Base-by-base conservation (phyloP, 1,140 invertebrate species). In the Zaprionus inermis region DNA sequence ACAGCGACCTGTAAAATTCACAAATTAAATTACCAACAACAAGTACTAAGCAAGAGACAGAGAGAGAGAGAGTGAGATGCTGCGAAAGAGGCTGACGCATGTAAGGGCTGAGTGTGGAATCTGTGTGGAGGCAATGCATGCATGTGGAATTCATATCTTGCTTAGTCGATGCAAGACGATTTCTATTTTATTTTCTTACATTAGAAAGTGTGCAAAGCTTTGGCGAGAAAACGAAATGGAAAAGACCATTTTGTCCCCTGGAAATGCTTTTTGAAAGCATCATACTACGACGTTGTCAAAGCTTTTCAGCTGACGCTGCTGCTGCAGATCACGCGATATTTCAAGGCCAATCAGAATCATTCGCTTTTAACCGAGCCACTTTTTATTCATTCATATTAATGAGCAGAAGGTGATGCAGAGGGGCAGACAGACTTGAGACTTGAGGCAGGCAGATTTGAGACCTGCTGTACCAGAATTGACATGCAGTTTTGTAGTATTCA, bases 371-470 rank as follows among this genome's bases (percentile, higher is more conserved):
- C 20, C 60, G 52, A 30, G 44, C 66, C 49, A 66, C 68, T 61
- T 76, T 84, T 78, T 79, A 49, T 79, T 76, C 82, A 86, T 86
- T 86, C 82, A 89, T 88, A 77, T 70, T 78, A 79, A 83, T 83
- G 70, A 72, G 64, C 36, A 57, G 20, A 14, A 22, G 28, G 3
- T 28, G 44, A 7, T 22, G 24, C 28, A n/a, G 36, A 38, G 14
- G n/a, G 3, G 36, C 3, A 32, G 32, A 32, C 44, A 63, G 49
- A 36, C 52, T 59, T 18, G 49, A 22, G 10, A 51, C 46, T 22
- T 2, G n/a, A n/a, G n/a, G n/a, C n/a, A n/a, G n/a, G 11, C 7
- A 46, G 44, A 49, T 18, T 20, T 0, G 9, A 20, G 44, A 54
- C 34, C 32, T 34, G 30, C 46, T 54, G 18, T 30, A 57, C 36